Base-by-base conservation (phyloP, 1,140 invertebrate genomes). In the Euglossa dilemma region DNA sequence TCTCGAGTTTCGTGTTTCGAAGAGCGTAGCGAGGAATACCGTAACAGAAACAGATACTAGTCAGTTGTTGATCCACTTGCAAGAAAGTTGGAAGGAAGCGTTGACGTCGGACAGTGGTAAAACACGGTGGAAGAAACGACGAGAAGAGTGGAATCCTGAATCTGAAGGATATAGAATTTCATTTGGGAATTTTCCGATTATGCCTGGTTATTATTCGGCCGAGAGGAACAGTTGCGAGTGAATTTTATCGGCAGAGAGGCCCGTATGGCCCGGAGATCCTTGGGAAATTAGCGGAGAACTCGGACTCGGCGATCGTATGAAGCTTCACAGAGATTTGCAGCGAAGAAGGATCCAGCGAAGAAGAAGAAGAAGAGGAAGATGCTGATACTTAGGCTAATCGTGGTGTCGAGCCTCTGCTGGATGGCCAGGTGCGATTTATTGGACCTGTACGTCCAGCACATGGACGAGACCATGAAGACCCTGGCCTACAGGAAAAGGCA, bases 391-490 rank as follows among this genome's bases (percentile, higher is more conserved):
- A 91, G 84, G 74, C 54, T 91, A 57, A 75, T 90, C 25, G 79
- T 90, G 76, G 81, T 90, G 16, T 64, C 89, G 12, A 25, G 86
- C 70, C 28, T 89, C 20, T 84, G 91, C 64, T 92, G 90, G 74
- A 5, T 91, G 36, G 80, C 85, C 52, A 63, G 81, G 23, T 90
- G 89, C 6, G 93, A 94, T 75, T 86, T 94, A 7, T 43, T 94
- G 76, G 93, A 94, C 64, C 91, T 94, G 0, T 94, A 94, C 66
- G 94, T 94, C 2, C 92, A 94, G 63, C 93, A 94, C 88, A 94
- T 94, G 93, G 93, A 94, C 84, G 93, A 94, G 56, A 92, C 91
- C 0, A 94, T 94, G 93, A 85, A 86, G 8, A 92, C 92, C 6
- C 9, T 79, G 2, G 76, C 79, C 9, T 91, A 93, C 72, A 86